A percentile compares a stretch with the other conserved stretches of the same genome.
Conservation (phyloP, 1,140 invertebrate genomes). For the Caenorhabditis tropicalis region DNA sequence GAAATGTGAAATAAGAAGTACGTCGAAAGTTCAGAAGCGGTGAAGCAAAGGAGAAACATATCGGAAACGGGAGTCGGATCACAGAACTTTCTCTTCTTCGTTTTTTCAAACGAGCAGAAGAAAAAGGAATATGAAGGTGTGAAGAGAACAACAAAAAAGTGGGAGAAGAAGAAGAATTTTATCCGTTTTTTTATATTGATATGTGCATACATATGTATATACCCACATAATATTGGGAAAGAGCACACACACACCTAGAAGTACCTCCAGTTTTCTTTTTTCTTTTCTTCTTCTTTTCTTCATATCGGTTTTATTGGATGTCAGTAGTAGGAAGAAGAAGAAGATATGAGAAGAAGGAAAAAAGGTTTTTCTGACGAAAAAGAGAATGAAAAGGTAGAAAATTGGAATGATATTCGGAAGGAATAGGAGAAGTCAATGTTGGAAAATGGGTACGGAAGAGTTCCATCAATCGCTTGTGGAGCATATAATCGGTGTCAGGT, state of each 20-base stretch:
- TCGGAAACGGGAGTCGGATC: slow-evolving; percentile 24
- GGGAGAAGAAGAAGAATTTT: not conserved
- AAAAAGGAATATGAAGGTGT: not conserved
- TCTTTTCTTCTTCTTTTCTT: not conserved
- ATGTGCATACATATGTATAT: slow-evolving; percentile 44
- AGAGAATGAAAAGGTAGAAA: slow-evolving; percentile 12
- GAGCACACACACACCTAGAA: slow-evolving; percentile 7
- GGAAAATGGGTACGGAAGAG: slow-evolving; percentile 13
- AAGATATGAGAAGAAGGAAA: not conserved
- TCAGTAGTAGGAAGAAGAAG: not conserved
- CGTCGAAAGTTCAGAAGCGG: slow-evolving; percentile 41
- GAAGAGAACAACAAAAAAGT: slow-evolving; percentile 14
- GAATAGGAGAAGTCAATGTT: not conserved
- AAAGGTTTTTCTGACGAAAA: not conserved
- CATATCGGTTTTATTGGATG: slow-evolving; percentile 12
- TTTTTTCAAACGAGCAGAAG: not conserved
- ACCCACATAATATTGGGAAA: slow-evolving; percentile 25
- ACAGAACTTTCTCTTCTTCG: not conserved
- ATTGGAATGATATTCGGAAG: slow-evolving; percentile 43
- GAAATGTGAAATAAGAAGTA: not conserved
- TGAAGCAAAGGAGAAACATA: slow-evolving; percentile 25
- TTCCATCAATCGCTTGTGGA: not conserved
- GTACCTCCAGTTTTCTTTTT: slow-evolving; percentile 6
- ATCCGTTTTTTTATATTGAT: slow-evolving; percentile 36
- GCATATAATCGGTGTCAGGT: slow-evolving; percentile 14